These are phyloP conservation scores for Leucophenga maculata DNA, from an alignment of 2,888 invertebrate species.

Conservation along the genomic window DNA sequence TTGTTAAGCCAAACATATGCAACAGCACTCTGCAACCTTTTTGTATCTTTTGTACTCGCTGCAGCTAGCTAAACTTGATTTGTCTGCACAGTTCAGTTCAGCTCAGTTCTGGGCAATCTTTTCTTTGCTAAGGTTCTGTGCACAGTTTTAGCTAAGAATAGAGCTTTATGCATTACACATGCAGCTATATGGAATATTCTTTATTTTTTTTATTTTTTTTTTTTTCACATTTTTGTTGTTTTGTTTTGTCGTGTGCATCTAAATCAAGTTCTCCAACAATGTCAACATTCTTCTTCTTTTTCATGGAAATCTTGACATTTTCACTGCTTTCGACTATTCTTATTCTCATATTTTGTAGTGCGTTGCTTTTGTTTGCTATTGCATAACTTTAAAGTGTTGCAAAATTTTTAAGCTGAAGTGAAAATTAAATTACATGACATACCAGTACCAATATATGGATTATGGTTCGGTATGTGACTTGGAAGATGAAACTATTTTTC, in stretches of 20 bases:
- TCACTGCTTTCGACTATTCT: constrained; percentile 30
- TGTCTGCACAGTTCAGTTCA: constrained; percentile 34
- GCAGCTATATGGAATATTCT: not conserved
- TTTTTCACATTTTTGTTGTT: constrained; percentile 7
- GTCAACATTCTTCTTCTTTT: constrained; percentile 44
- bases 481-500: no score
- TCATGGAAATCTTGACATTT: constrained; percentile 31
- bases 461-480: no score
- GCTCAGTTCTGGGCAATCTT: not conserved
- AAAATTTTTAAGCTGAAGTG: not conserved
- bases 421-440: no score
- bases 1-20: constrained; percentile 9
- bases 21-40: constrained; percentile 17
- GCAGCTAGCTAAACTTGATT: constrained; percentile 60
- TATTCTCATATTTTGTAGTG: not conserved
- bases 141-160: not conserved
- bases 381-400: constrained; percentile 15
- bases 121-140: constrained; percentile 8
- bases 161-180: constrained; percentile 8
- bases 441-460: no score
- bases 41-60: constrained; percentile 38
- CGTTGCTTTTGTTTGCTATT: constrained; percentile 12
- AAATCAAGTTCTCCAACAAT: constrained; percentile 44
- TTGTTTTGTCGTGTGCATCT: constrained; percentile 27
- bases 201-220: not conserved